phyloP scores from a whole-genome alignment of 2,888 invertebrate genomes.

The Mystacides longicornis region DNA sequence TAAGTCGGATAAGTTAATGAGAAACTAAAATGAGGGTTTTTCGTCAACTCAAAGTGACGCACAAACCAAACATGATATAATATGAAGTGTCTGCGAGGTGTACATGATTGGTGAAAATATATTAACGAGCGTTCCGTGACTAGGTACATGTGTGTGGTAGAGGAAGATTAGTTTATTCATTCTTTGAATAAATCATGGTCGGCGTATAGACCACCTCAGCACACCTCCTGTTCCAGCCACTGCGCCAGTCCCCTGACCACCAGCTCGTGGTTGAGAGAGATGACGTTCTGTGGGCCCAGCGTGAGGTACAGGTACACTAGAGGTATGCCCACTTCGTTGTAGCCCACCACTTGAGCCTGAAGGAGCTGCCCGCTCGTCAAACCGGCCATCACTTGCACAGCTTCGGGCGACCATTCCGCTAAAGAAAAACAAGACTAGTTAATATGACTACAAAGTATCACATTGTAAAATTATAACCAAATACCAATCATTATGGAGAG shows the following conservation, averaged over 20 bases:
- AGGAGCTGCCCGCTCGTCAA: conserved; percentile 76
- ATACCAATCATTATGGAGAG: too few species aligned
- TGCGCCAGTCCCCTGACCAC: conserved; percentile 77
- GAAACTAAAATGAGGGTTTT: too few species aligned
- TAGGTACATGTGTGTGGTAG: not conserved
- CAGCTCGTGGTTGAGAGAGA: conserved; percentile 81
- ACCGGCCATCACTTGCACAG: conserved; percentile 68
- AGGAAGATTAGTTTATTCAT: not conserved
- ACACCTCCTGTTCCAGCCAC: conserved; percentile 46
- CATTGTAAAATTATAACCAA: not conserved
- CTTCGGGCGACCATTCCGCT: conserved; percentile 67
- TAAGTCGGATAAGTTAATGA: too few species aligned
- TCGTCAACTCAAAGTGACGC: too few species aligned
- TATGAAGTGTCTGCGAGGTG: not conserved
- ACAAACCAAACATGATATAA: too few species aligned
- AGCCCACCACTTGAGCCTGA: conserved; percentile 83
- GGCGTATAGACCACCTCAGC: too few species aligned
- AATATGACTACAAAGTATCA: not conserved
- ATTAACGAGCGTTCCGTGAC: too few species aligned
- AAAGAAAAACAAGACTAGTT: not conserved
- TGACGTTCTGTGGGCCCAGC: conserved; percentile 65
- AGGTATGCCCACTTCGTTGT: conserved; percentile 70
- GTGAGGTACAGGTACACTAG: conserved; percentile 77
- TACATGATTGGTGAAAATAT: not conserved
- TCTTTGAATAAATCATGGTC: too few species aligned